Percentiles rank a stretch among this genome's conserved stretches.
These are phyloP conservation scores for Papilio glaucus DNA, from an alignment of 1,140 invertebrate genomes.

Conservation along the genomic window DNA sequence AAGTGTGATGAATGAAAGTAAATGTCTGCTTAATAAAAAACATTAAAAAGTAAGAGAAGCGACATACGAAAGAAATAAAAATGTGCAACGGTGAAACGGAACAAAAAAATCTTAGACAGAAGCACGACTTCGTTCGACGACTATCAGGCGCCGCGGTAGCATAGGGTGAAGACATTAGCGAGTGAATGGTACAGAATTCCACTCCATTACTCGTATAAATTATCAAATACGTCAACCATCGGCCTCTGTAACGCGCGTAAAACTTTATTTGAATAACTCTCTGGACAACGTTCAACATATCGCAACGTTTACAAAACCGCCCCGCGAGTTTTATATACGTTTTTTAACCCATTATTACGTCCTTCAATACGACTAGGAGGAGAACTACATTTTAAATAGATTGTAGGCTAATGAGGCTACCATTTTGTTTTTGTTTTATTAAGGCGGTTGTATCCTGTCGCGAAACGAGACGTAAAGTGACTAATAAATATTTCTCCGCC, in stretches of 20 bases:
- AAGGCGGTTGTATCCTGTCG: conserved; percentile 14
- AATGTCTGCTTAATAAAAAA: background rate
- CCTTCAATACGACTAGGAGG: conserved; percentile 54
- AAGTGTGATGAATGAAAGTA: no score
- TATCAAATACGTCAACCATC: conserved; percentile 57
- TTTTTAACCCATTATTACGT: conserved; percentile 65
- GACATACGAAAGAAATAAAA: background rate
- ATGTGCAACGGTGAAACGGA: no score
- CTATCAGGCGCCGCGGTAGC: background rate
- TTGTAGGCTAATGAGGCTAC: conserved; percentile 31
- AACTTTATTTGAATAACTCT: conserved; percentile 68
- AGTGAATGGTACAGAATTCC: conserved; percentile 41
- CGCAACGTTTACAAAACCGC: conserved; percentile 7
- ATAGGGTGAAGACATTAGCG: conserved; percentile 25
- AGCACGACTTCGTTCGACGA: background rate
- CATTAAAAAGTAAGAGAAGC: background rate
- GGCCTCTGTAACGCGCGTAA: conserved; percentile 50
- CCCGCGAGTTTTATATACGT: conserved; percentile 54
- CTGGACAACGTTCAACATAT: conserved; percentile 46
- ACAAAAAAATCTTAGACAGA: no score
- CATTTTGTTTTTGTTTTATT: conserved; percentile 20
- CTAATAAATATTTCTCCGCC: conserved; percentile 3
- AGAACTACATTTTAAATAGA: conserved; percentile 30
- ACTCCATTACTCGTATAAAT: conserved; percentile 49
- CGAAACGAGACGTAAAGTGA: conserved; percentile 14